Evolutionary conservation across 2,888 invertebrate genomes (phyloP).

Genomic region (Leptura quadrifasciata): DNA sequence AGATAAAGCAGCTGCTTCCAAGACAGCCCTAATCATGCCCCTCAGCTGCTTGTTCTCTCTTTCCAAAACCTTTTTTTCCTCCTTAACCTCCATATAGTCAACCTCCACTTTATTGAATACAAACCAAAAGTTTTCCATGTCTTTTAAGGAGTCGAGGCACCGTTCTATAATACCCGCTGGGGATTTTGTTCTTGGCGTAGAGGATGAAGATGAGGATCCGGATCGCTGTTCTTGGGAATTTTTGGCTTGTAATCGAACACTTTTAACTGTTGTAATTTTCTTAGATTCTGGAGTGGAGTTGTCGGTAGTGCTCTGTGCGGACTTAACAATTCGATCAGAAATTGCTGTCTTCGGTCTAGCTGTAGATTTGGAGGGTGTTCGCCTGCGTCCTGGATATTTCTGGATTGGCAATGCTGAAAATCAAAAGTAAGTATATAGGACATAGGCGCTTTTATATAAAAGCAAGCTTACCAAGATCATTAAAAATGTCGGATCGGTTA

Average conservation of each 20-base stretch:
- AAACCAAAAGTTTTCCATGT: conserved; percentile 76
- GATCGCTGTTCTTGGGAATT: conserved; percentile 10
- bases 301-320: conserved; percentile 8
- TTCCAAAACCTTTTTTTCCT: conserved; percentile 71
- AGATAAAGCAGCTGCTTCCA: conserved; percentile 68
- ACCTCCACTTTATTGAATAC: conserved; percentile 74
- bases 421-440: background rate
- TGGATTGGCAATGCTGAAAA: conserved; percentile 8
- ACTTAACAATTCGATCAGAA: conserved; percentile 19
- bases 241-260: conserved; percentile 43
- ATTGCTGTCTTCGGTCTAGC: conserved; percentile 37
- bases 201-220: background rate
- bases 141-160: conserved; percentile 61
- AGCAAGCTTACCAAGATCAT: background rate
- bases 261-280: conserved; percentile 42
- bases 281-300: conserved; percentile 22
- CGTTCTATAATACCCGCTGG: conserved; percentile 46
- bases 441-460: background rate
- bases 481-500: background rate
- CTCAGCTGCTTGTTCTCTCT: conserved; percentile 74
- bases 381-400: background rate
- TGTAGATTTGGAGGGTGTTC: background rate
- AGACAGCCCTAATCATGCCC: conserved; percentile 68
- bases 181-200: background rate
- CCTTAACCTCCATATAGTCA: conserved; percentile 70